A percentile compares a stretch with the other conserved stretches of the same genome.
Evolutionary conservation across 2,888 invertebrate genomes (phyloP).

Genomic region (Proisotoma minuta): DNA sequence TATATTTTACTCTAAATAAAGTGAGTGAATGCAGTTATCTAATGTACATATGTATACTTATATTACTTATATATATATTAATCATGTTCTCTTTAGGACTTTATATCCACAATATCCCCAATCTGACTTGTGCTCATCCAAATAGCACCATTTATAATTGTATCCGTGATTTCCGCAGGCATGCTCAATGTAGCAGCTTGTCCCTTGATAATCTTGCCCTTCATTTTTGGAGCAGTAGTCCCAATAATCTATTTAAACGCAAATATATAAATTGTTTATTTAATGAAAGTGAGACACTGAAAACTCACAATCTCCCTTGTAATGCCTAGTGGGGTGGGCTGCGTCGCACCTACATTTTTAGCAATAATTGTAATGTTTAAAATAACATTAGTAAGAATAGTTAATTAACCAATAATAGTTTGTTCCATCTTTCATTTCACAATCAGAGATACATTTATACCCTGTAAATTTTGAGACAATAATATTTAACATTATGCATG

Average conservation of each 20-base stretch:
- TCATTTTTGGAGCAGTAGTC: conserved; percentile 31
- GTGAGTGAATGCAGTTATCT: too few species aligned
- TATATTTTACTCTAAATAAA: too few species aligned
- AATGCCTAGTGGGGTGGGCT: conserved; percentile 22
- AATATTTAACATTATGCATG: background rate
- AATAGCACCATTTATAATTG: conserved; percentile 35
- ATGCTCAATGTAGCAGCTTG: conserved; percentile 22
- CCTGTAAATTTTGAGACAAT: conserved; percentile 12
- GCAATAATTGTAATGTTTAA: background rate
- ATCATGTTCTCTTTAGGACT: background rate
- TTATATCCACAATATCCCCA: conserved; percentile 35
- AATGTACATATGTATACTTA: too few species aligned
- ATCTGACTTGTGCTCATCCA: conserved; percentile 18
- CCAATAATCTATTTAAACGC: conserved; percentile 21
- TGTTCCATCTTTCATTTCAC: conserved; percentile 21
- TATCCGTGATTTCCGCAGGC: conserved; percentile 35
- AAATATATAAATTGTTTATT: background rate
- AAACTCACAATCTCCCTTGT: conserved; percentile 29
- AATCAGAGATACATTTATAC: conserved; percentile 25
- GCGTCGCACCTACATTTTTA: conserved; percentile 31
- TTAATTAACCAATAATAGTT: conserved; percentile 8
- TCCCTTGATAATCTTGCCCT: conserved; percentile 23
- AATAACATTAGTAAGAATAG: background rate
- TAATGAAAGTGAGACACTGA: background rate
- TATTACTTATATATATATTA: too few species aligned